Evolutionary conservation across 30 jellyfish, hydroid and myxozoan species (phyloP).

Genomic region (Haliclystus octoradiatus): DNA sequence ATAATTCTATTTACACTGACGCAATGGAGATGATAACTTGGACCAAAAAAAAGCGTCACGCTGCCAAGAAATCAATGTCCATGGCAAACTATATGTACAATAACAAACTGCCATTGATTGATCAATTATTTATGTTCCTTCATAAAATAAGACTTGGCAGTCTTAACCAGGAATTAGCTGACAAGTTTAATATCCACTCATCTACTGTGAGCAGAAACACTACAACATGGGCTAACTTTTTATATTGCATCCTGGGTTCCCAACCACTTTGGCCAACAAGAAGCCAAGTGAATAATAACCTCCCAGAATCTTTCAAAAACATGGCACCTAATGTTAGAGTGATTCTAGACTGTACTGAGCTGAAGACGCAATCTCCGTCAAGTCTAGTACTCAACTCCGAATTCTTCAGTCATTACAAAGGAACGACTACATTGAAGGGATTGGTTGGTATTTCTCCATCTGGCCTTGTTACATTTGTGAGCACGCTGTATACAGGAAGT

Average conservation of each 20-base stretch:
- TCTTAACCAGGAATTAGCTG: background rate
- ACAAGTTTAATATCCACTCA: background rate
- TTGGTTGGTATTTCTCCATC: background rate
- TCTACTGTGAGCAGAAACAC: background rate
- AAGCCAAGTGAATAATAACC: background rate
- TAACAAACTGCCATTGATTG: background rate
- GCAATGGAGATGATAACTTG: background rate
- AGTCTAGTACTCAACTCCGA: background rate
- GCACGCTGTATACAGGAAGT: slow-evolving; percentile 1
- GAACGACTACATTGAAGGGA: background rate
- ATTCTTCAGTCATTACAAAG: background rate
- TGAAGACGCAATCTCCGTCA: background rate
- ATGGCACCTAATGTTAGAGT: background rate
- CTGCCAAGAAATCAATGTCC: background rate
- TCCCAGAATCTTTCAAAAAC: background rate
- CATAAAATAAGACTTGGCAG: background rate
- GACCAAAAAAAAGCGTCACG: background rate
- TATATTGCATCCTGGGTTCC: background rate
- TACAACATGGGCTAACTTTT: background rate
- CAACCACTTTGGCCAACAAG: background rate
- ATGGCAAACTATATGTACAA: background rate
- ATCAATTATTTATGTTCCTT: background rate
- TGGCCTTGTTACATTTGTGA: background rate
- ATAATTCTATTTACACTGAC: background rate
- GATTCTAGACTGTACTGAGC: background rate